Evolutionary conservation across 2,113 vertebrate species (phyloP).

Genomic region (Tilapia sparmanii): DNA sequence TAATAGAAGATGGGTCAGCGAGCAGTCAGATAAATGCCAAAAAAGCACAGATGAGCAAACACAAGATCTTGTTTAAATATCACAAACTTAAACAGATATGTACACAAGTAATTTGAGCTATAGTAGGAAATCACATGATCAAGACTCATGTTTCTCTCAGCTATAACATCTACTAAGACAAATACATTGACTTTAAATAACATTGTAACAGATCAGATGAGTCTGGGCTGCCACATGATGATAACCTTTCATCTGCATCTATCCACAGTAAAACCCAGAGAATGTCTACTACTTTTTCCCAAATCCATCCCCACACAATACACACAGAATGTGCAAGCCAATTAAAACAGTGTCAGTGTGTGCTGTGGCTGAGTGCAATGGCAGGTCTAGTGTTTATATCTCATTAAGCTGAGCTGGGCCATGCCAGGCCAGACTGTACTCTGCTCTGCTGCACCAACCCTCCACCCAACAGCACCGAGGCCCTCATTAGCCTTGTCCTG

Average conservation of each 20-base stretch:
- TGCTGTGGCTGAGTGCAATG: constrained; percentile 33
- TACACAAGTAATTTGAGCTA: background rate
- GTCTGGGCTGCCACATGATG: background rate
- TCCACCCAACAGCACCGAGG: constrained; percentile 2
- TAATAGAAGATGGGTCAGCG: background rate
- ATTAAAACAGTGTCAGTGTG: constrained; percentile 54
- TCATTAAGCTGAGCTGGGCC: constrained; percentile 57
- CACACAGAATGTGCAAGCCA: constrained; percentile 6
- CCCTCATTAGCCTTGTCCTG: constrained; percentile 48
- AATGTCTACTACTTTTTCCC: background rate
- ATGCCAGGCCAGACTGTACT: constrained; percentile 42
- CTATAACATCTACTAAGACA: background rate
- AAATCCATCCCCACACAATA: background rate
- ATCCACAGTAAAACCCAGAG: background rate
- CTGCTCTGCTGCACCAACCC: constrained; percentile 31
- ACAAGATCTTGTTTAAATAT: background rate
- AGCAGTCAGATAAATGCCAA: background rate
- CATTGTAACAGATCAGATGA: background rate
- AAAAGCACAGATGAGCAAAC: background rate
- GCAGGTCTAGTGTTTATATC: constrained; percentile 57
- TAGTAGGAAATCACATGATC: background rate
- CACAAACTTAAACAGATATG: background rate
- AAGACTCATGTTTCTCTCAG: background rate
- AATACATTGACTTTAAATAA: background rate
- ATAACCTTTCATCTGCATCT: background rate